phyloP scores from a whole-genome alignment of 2,888 invertebrate species.

The Glaucopsyche alexis region DNA sequence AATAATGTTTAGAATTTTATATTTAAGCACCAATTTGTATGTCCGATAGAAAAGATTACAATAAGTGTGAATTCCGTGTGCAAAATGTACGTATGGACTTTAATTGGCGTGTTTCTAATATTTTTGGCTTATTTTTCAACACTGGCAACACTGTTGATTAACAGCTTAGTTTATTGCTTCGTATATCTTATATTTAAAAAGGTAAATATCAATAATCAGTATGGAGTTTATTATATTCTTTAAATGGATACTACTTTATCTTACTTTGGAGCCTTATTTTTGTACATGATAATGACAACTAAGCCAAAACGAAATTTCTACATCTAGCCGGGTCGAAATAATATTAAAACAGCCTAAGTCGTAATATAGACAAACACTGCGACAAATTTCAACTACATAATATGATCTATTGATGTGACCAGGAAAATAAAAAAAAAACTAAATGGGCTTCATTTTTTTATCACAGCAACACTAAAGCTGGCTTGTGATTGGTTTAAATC shows the following conservation, averaged over 20 bases:
- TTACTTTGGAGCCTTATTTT: not conserved
- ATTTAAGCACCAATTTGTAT: too few relatives aligned
- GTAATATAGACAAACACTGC: not conserved
- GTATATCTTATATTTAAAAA: conserved; percentile 14
- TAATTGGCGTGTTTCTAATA: too few relatives aligned
- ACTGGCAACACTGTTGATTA: not conserved
- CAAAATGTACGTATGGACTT: too few relatives aligned
- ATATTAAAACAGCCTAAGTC: conserved; percentile 1
- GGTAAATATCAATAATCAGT: not conserved
- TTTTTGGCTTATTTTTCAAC: not conserved
- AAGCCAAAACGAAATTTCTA: not conserved
- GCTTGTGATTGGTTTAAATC: too few relatives aligned
- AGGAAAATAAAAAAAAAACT: too few relatives aligned
- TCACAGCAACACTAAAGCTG: too few relatives aligned
- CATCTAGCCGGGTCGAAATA: conserved; percentile 5
- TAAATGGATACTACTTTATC: not conserved
- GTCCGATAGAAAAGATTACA: too few relatives aligned
- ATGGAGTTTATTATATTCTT: not conserved
- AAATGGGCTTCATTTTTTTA: too few relatives aligned
- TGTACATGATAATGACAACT: not conserved
- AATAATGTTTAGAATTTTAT: not conserved
- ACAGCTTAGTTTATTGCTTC: conserved; percentile 2
- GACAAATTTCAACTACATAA: too few relatives aligned
- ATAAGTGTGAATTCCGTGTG: too few relatives aligned
- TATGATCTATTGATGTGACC: too few relatives aligned